Percentiles rank a stretch among this genome's conserved stretches.
These are phyloP conservation scores for Aurelia coerulea DNA, from an alignment of 30 jellyfish, hydroid and myxozoan genomes.

Conservation along the genomic window DNA sequence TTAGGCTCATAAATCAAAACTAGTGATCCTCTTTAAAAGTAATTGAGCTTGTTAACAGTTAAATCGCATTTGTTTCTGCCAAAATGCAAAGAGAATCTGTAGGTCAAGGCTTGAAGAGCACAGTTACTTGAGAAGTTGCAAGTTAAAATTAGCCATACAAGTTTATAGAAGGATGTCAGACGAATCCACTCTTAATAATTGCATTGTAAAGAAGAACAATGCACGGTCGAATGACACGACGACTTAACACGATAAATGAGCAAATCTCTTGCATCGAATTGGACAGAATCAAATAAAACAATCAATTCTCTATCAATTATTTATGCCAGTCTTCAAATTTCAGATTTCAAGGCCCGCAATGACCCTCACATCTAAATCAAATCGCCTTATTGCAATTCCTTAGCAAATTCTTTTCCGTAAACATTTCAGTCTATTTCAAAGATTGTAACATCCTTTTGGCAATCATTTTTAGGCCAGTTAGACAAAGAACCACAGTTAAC, in stretches of 20 bases:
- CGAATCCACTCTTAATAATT: background rate
- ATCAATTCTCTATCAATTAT: conserved; percentile 19
- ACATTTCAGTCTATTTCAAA: too few species aligned
- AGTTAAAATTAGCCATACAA: conserved; percentile 16
- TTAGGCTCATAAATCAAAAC: too few species aligned
- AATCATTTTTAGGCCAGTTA: too few species aligned
- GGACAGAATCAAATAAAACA: conserved; percentile 2
- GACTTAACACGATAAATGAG: conserved; percentile 15
- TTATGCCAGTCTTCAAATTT: conserved; percentile 20
- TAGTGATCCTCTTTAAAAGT: too few species aligned
- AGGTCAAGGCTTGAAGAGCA: conserved; percentile 27
- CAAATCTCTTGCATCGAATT: conserved; percentile 36
- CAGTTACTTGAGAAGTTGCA: conserved; percentile 7
- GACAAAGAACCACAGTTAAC: too few species aligned
- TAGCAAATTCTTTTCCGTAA: background rate
- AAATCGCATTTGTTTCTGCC: too few species aligned
- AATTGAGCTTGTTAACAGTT: too few species aligned
- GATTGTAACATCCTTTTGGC: too few species aligned
- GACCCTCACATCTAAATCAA: conserved; percentile 53
- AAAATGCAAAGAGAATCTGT: conserved; percentile 3
- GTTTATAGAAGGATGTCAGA: conserved; percentile 30
- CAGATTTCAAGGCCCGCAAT: conserved; percentile 51
- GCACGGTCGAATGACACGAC: conserved; percentile 52
- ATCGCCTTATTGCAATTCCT: conserved; percentile 28
- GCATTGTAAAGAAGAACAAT: conserved; percentile 30